Conservation (phyloP, 2,888 invertebrate species). For the Sarcophaga variegata region DNA sequence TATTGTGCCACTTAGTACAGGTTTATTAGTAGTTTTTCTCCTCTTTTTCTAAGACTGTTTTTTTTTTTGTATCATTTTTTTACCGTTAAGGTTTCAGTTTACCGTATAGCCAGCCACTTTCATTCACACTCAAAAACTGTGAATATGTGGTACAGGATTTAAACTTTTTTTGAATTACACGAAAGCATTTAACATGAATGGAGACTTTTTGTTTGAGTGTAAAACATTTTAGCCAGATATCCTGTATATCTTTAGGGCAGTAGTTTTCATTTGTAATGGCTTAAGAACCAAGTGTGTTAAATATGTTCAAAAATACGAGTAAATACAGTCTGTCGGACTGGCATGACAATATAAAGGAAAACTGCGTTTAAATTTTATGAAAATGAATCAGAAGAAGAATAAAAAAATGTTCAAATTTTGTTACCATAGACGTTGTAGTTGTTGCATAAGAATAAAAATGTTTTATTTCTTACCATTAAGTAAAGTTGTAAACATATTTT, state of each 20-base stretch:
- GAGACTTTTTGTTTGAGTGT: neutral
- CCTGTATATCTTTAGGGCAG: conserved; percentile 5
- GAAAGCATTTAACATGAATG: too few relatives aligned
- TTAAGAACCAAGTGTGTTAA: conserved; percentile 20
- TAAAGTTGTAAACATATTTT: conserved; percentile 23
- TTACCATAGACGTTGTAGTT: neutral
- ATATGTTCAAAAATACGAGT: conserved; percentile 20
- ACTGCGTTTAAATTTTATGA: conserved; percentile 11
- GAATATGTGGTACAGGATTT: too few relatives aligned
- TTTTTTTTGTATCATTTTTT: too few relatives aligned
- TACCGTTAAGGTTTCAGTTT: too few relatives aligned
- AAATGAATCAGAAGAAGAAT: neutral
- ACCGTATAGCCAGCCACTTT: neutral
- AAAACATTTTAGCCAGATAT: neutral
- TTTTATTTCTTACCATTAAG: neutral
- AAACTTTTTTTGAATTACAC: too few relatives aligned
- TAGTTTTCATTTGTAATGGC: conserved; percentile 19
- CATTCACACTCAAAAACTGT: too few relatives aligned
- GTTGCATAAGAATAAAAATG: neutral
- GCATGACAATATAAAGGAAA: neutral
- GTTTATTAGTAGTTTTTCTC: too few relatives aligned
- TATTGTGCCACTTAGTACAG: neutral
- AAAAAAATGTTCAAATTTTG: neutral
- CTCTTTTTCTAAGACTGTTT: too few relatives aligned
- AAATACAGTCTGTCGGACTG: neutral